Base-by-base conservation (phyloP, 1,140 invertebrate genomes). In the Contarinia nasturtii region DNA sequence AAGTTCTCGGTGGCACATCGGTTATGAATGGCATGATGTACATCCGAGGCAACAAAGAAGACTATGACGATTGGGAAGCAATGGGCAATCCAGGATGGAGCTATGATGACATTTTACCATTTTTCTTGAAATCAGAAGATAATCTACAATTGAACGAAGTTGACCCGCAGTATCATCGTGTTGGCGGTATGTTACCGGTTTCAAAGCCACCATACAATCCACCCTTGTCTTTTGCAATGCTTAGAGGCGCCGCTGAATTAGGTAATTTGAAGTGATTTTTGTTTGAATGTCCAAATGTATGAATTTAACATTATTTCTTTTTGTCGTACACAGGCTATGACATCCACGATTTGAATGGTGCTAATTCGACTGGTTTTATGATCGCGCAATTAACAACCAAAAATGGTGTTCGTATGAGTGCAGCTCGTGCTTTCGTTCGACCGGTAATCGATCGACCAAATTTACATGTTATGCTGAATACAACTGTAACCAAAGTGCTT, bases 1-100 rank as follows among this genome's bases (percentile, higher is more conserved):
- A 89, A 66, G 83, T 87, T 0, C 61, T 91, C 2, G 91, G 91
- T 17, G 92, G 92, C 2, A 93, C 87, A 1, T 91, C 88, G 21
- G 86, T 90, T 0, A 76, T 97, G 66, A 97, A 97, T 61, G 90
- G 89, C 2, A 96, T 97, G 91, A 90, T 90, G 66, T 27, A 27
- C 27, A 89, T 95, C 48, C 71, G 93, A 44, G 93, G 92, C 2
- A 85, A 90, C 54, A 74, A 80, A 10, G 77, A 77, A 52, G 93
- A 97, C 64, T 97, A 82, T 63, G 86, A 97, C 58, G 68, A 79
- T 43, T 97, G 92, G 93, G 83, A 83, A 7, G 72, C 70, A 5
- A 67, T 80, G 43, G 92, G 92, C 2, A 89, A 87, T 54, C 68
- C 74, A 2, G 88, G 88, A 20, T 97, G 92, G 92, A 77, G 80